Evolutionary conservation across 2,797 vertebrate species (phyloP).

Genomic region (Sebastes cheni): DNA sequence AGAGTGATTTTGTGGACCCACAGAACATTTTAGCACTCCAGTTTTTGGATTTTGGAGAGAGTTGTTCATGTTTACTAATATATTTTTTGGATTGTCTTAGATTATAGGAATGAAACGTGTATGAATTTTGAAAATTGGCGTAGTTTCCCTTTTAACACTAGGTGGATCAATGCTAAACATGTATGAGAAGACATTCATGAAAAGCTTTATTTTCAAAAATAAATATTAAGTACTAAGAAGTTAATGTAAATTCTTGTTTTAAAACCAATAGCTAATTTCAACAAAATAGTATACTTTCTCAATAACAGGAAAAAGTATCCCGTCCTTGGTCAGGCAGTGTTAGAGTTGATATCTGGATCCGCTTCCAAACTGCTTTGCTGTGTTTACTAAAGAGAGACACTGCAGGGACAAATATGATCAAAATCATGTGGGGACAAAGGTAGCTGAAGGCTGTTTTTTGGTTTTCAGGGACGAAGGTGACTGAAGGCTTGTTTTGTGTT

Average conservation of each 20-base stretch:
- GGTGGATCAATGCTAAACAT: too few species aligned
- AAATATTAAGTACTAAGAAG: neutral
- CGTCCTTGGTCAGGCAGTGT: neutral
- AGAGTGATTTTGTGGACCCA: too few species aligned
- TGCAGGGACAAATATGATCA: constrained; percentile 52
- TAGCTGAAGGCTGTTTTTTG: constrained; percentile 35
- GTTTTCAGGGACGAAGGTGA: constrained; percentile 29
- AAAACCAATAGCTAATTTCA: neutral
- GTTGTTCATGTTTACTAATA: too few species aligned
- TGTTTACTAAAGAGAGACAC: constrained; percentile 27
- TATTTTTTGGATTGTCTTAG: too few species aligned
- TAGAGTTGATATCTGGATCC: constrained; percentile 2
- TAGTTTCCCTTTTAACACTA: too few species aligned
- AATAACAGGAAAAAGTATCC: neutral
- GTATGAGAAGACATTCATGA: too few species aligned
- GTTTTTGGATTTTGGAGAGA: too few species aligned
- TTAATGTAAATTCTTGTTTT: neutral
- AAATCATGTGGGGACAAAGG: constrained; percentile 12
- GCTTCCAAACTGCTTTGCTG: neutral
- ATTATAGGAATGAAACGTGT: too few species aligned
- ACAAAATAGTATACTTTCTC: neutral
- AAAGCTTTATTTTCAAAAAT: neutral
- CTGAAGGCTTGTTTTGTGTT: constrained; percentile 23
- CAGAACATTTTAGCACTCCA: too few species aligned
- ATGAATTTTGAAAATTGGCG: too few species aligned